Evolutionary conservation across 2,113 vertebrate species (phyloP).

Genomic region (Pterocles orientalis): DNA sequence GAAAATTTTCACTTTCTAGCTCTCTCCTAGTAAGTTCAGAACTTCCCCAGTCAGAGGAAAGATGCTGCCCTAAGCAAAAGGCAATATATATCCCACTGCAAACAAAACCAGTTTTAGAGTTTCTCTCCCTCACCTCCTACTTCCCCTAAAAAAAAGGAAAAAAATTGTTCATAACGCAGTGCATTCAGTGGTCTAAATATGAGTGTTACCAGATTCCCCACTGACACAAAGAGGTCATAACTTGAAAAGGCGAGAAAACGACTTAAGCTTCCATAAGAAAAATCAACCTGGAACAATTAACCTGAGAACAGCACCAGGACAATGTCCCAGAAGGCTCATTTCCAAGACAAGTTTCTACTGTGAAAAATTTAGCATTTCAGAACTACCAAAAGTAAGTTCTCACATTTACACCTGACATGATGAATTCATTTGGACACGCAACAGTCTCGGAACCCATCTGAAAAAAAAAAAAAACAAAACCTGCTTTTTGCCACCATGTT

Average conservation of each 20-base stretch:
- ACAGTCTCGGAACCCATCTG: neutral
- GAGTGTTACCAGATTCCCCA: slow-evolving; percentile 17
- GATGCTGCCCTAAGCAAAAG: neutral
- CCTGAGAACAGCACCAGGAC: neutral
- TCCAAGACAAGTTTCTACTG: slow-evolving; percentile 8
- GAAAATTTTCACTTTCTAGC: neutral
- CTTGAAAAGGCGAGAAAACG: slow-evolving; percentile 33
- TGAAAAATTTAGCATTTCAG: neutral
- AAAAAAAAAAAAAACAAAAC: neutral
- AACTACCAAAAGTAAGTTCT: neutral
- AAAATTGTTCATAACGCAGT: neutral
- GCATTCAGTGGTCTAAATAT: slow-evolving; percentile 40
- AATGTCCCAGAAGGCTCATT: neutral
- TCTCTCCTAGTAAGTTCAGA: neutral
- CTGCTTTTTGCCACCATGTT: neutral
- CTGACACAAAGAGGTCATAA: slow-evolving; percentile 37
- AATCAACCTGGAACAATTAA: slow-evolving; percentile 46
- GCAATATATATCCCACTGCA: neutral
- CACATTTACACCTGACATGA: neutral
- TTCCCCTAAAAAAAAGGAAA: neutral
- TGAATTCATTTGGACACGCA: neutral
- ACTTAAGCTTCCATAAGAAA: slow-evolving; percentile 32
- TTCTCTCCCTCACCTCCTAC: neutral
- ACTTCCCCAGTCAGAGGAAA: neutral
- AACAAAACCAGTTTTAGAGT: slow-evolving; percentile 1